Evolutionary conservation across 2,113 vertebrate genomes (phyloP).

Genomic region (Melospiza melodia): DNA sequence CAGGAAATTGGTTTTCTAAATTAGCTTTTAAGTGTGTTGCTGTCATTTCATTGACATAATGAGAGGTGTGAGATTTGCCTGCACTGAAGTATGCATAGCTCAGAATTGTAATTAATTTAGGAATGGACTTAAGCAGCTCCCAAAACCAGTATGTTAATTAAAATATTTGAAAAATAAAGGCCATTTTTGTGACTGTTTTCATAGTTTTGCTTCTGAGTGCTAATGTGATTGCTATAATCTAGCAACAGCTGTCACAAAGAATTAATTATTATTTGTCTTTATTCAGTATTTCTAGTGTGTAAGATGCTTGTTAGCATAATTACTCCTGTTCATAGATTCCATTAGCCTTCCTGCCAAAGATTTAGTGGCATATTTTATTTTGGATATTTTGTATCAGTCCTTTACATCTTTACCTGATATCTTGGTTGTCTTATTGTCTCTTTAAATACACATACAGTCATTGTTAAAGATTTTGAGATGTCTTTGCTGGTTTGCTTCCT

Average conservation of each 20-base stretch:
- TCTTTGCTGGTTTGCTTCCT: constrained; percentile 45
- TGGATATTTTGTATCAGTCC: not conserved
- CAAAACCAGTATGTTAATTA: not conserved
- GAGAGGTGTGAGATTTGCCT: constrained; percentile 14
- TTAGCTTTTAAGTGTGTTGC: not conserved
- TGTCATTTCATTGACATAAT: not conserved
- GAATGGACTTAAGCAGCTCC: not conserved
- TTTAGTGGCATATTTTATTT: constrained; percentile 2
- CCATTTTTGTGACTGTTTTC: not conserved
- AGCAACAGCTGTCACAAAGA: constrained; percentile 23
- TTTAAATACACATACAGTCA: not conserved
- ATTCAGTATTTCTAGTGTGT: not conserved
- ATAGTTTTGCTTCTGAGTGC: not conserved
- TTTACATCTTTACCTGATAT: not conserved
- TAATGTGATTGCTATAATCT: constrained; percentile 39
- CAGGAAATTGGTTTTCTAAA: not conserved
- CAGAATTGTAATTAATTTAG: not conserved
- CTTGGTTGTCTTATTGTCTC: not conserved
- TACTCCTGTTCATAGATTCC: not conserved
- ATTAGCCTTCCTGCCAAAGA: constrained; percentile 12
- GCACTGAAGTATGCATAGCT: not conserved
- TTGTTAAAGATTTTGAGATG: not conserved
- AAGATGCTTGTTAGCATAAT: constrained; percentile 36
- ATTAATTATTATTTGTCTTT: constrained; percentile 53
- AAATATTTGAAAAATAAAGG: constrained; percentile 19